Evolutionary conservation across 2,113 vertebrate species (phyloP).

Genomic region (Macrotus californicus): DNA sequence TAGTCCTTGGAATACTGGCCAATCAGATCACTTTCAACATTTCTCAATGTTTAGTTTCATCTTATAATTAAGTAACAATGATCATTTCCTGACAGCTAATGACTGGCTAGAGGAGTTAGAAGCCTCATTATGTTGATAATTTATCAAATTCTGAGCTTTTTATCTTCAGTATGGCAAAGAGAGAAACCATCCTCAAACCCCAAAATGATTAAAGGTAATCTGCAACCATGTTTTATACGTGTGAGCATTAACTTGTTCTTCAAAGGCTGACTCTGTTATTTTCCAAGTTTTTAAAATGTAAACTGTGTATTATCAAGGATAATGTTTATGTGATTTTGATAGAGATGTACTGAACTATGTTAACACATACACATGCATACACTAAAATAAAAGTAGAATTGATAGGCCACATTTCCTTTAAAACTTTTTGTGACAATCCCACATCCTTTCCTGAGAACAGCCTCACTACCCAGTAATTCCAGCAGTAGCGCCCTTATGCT

Average conservation of each 20-base stretch:
- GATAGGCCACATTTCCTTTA: neutral
- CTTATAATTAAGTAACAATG: conserved; percentile 71
- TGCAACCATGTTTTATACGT: neutral
- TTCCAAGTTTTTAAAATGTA: neutral
- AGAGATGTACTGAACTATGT: neutral
- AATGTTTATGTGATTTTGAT: neutral
- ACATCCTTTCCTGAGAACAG: neutral
- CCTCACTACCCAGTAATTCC: neutral
- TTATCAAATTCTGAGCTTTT: conserved; percentile 64
- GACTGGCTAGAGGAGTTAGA: conserved; percentile 58
- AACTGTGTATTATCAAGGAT: neutral
- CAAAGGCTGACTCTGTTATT: conserved; percentile 4
- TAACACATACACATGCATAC: no score
- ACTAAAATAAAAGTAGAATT: neutral
- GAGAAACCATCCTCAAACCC: conserved; percentile 51
- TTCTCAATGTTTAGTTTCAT: conserved; percentile 71
- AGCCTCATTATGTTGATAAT: conserved; percentile 69
- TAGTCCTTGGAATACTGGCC: conserved; percentile 43
- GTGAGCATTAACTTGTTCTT: conserved; percentile 17
- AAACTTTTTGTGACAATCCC: neutral
- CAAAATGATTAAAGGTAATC: conserved; percentile 4
- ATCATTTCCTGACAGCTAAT: conserved; percentile 71
- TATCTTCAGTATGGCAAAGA: conserved; percentile 53
- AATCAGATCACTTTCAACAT: conserved; percentile 55
- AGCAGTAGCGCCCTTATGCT: neutral